Base-by-base conservation (phyloP, 2,797 vertebrate genomes). In the Periophthalmus magnuspinnatus region DNA sequence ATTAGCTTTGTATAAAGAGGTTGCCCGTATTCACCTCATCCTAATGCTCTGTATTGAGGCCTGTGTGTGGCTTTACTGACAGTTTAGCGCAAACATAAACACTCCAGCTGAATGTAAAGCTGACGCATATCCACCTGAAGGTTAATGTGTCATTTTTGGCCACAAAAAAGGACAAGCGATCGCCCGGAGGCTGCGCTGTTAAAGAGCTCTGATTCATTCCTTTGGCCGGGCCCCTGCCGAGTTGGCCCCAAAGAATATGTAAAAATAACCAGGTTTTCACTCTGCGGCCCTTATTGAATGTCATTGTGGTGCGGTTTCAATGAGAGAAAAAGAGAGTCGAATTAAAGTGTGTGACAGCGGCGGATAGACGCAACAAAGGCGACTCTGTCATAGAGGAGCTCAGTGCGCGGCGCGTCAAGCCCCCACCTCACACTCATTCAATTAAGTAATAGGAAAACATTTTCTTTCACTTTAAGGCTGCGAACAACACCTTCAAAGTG, bases 271-370 rank as follows among this genome's bases (percentile, higher is more conserved):
- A 97, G 94, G 94, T 97, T 95, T 95, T 93, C 95, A 98, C 95
- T 95, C 94, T 92, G 95, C 94, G 94, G 95, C 95, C 95, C 95
- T 97, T 97, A 97, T 97, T 99, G 96, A 99, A 97, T 98, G 97
- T 99, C 96, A 97, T 97, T 99, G 96, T 99, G 96, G 95, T 96
- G 96, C 95, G 95, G 94, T 95, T 95, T 99, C 95, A 99, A 99
- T 97, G 96, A 96, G 94, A 93, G 96, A 98, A 96, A 99, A 98
- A 98, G 97, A 97, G 96, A 95, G 94, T 96, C 96, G 96, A 97
- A 99, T 99, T 99, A 99, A 99, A 99, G 96, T 99, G 97, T 99
- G 97, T 98, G 97, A 99, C 97, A 98, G 97, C 95, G 94, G 95
- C 96, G 97, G 96, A 97, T 96, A 97, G 97, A 97, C 95, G 94